Base-by-base conservation (phyloP, 2,888 invertebrate species). In the Drosophila tripunctata region DNA sequence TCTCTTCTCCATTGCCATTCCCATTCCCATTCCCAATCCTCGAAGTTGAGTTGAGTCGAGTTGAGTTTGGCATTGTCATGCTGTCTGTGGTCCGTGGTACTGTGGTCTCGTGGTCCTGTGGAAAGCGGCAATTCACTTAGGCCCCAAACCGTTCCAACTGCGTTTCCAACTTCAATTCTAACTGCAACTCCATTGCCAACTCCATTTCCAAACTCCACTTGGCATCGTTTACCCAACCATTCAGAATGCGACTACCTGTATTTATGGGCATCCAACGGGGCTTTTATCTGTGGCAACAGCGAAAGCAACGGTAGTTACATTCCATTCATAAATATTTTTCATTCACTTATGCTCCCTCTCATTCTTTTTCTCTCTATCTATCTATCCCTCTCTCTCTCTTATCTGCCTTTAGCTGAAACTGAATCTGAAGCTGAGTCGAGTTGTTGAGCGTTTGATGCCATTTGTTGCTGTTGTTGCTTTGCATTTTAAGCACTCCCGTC, bases 271-370 rank as follows among this genome's bases (percentile, higher is more conserved):
- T 63, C 67, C 78, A 71, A n/a, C 75, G 64, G 73, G 84, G 80
- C 80, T 81, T 81, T 81, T 81, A 81, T 81, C 80, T 86, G 38
- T 45, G 38, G 58, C 41, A 58, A 30, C 38, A 17, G 58, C 48
- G 33, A 27, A 22, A 14, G 30, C 40, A 45, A 33, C 74, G 73
- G 76, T 80, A 87, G 87, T 81, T 85, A 62, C 87, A 87, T 87
- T 78, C 79, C 82, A 87, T 82, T 82, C 82, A 87, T 76, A 71
- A 85, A 76, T 75, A 87, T 70, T 69, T 86, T 87, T 84, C 87
- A 87, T 82, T 87, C 82, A 87, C 76, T 87, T 82, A 81, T 68
- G 41, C 58, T 58, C 22, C 33, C 54, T 56, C 50, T 15, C 30
- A 12, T 21, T 15, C 45, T 19, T n/a, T 27, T 38, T 4, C 6